These are phyloP conservation scores for Eurytoma californica DNA, from an alignment of 2,888 invertebrate genomes.

Conservation along the genomic window DNA sequence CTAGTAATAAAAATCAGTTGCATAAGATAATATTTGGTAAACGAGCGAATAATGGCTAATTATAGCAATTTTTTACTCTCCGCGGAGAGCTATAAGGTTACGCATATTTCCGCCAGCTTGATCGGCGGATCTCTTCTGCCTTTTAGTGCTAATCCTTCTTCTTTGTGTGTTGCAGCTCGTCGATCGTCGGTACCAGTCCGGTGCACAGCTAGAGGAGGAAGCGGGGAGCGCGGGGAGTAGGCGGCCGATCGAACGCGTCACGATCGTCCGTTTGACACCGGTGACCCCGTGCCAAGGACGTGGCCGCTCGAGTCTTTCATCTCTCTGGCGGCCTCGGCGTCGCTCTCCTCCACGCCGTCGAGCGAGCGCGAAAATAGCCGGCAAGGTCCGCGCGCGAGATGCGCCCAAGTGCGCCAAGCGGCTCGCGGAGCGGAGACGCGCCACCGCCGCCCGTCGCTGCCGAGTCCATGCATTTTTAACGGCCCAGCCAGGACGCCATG, in stretches of 20 bases:
- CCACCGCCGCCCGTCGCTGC: conserved; percentile 38
- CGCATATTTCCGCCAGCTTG: too few relatives aligned
- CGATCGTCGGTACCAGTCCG: not conserved
- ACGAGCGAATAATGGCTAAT: too few relatives aligned
- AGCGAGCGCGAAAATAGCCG: conserved; percentile 38
- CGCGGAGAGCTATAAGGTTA: too few relatives aligned
- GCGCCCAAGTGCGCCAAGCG: not conserved
- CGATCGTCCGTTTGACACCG: conserved; percentile 36
- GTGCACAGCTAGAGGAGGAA: not conserved
- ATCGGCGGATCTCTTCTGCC: too few relatives aligned
- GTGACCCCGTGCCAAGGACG: conserved; percentile 40
- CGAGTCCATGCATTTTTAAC: not conserved
- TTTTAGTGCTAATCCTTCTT: not conserved
- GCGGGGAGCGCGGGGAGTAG: not conserved
- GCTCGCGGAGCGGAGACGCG: conserved; percentile 5
- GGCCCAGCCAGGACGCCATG: not conserved
- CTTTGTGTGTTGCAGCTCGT: conserved; percentile 18
- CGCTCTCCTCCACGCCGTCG: conserved; percentile 29
- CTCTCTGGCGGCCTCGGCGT: conserved; percentile 10
- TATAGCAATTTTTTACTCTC: too few relatives aligned
- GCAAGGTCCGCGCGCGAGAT: conserved; percentile 39
- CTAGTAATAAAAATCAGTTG: too few relatives aligned
- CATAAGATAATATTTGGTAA: too few relatives aligned
- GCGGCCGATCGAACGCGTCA: conserved; percentile 2
- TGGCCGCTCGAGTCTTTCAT: not conserved